Evolutionary conservation across 2,888 invertebrate species (phyloP), one percentile per base, ranked within the genome.

Genomic region (Leptothorax acervorum): DNA sequence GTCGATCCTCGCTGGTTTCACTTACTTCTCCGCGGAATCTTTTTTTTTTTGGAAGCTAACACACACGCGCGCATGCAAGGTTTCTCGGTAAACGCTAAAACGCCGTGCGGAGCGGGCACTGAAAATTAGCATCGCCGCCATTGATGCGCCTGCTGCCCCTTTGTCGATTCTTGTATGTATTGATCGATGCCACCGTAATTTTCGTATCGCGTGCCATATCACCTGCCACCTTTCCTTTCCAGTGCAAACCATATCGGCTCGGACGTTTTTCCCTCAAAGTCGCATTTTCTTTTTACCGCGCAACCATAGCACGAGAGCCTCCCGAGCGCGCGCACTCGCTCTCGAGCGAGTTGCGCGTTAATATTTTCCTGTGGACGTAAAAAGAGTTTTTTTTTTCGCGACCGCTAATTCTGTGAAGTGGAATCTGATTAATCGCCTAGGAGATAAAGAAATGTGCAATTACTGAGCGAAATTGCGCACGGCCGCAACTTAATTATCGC

Each of bases 201-300:
- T 89, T 87, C 85, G 85, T 87, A 90, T 90, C 91, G 90, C 89
- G 90, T 90, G 91, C 86, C 89, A 82, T 84, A 83, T 88, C 90
- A 85, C 84, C 88, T 83, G 87, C 85, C 88, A 85, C 88, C 87
- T 90, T 87, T 87, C 83, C 85, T 86, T 70, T 87, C 83, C 85
- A 86, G 63, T 84, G 86, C 84, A 84, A 89, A 86, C 85, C 85
- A 87, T 90, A 87, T 87, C 90, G 86, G 84, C 60, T 87, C 76
- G 79, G 83, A 79, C 70, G 81, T 87, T 89, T 89, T 91, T 89
- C 82, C 48, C 87, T 86, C 85, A 86, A 88, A 89, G 76, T 82
- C 71, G 31, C 68, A 71, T 73, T 65, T 74, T 71, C 81, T 79
- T 82, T 82, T 83, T 89, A 66, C 81, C 66, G 71, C 78, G 62